These are phyloP conservation scores for Rhysida immarginata DNA, from an alignment of 1,140 invertebrate species.

Conservation along the genomic window DNA sequence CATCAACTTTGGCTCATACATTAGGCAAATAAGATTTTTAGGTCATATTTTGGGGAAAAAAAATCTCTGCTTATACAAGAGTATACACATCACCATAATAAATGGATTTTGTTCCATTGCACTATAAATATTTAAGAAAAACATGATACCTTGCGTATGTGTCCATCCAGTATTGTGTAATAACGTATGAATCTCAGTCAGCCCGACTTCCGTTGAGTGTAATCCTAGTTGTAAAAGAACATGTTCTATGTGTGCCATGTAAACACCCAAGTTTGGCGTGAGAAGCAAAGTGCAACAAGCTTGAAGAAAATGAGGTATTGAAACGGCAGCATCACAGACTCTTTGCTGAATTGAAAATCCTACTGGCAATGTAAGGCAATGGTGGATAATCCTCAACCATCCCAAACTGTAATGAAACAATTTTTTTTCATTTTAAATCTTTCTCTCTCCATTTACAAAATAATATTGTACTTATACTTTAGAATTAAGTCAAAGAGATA, in stretches of 20 bases:
- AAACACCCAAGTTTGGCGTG: slow-evolving; percentile 40
- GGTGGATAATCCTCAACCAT: slow-evolving; percentile 50
- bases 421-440: no score
- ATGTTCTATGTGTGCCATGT: slow-evolving; percentile 27
- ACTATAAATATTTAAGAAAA: no score
- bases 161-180: slow-evolving; percentile 17
- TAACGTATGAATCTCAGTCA: slow-evolving; percentile 28
- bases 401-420: slow-evolving; percentile 36
- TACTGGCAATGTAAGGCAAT: slow-evolving; percentile 40
- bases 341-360: slow-evolving; percentile 10
- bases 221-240: slow-evolving; percentile 31
- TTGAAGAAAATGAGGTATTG: slow-evolving; percentile 47
- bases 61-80: no score
- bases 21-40: no score
- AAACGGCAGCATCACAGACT: slow-evolving; percentile 37
- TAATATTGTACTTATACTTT: no score
- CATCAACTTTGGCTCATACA: no score
- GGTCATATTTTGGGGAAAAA: no score
- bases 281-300: slow-evolving; percentile 57
- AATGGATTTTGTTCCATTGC: no score
- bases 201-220: slow-evolving; percentile 27
- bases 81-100: no score
- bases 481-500: no score
- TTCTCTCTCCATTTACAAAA: no score
- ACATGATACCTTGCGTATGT: slow-evolving; percentile 6